Evolutionary conservation across 2,888 invertebrate genomes (phyloP).

Genomic region (Patella ulyssiponensis): DNA sequence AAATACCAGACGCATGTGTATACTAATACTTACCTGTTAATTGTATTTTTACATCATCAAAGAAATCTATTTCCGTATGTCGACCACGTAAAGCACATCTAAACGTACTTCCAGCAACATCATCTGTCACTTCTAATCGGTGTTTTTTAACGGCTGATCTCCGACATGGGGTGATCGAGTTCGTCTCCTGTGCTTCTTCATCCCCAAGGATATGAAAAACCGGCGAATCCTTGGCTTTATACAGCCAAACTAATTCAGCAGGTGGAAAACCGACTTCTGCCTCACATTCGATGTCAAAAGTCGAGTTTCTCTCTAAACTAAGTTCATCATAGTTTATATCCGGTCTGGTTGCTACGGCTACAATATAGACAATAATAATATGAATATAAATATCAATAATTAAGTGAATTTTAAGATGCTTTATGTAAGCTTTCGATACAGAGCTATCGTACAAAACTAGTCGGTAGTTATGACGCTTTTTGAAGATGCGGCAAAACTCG

Average conservation of each 20-base stretch:
- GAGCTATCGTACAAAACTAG: no score
- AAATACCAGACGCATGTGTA: not conserved
- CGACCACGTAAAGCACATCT: conserved; percentile 1
- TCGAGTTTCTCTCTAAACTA: not conserved
- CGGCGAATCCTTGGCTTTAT: not conserved
- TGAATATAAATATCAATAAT: no score
- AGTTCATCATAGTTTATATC: not conserved
- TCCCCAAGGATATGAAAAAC: not conserved
- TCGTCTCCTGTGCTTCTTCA: not conserved
- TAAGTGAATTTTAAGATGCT: no score
- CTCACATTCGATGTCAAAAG: not conserved
- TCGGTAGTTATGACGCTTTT: no score
- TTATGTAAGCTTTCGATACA: no score
- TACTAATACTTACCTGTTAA: not conserved
- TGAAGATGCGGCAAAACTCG: no score
- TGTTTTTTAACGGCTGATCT: not conserved
- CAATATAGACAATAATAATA: no score
- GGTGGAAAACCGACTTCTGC: not conserved
- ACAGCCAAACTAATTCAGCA: not conserved
- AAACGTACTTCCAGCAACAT: not conserved
- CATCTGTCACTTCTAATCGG: not conserved
- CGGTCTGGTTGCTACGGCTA: not conserved
- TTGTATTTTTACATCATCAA: not conserved
- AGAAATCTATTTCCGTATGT: not conserved
- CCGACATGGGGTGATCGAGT: not conserved